These are phyloP conservation scores for Mus spretus DNA, from an alignment of 2,797 vertebrate species.

Conservation along the genomic window DNA sequence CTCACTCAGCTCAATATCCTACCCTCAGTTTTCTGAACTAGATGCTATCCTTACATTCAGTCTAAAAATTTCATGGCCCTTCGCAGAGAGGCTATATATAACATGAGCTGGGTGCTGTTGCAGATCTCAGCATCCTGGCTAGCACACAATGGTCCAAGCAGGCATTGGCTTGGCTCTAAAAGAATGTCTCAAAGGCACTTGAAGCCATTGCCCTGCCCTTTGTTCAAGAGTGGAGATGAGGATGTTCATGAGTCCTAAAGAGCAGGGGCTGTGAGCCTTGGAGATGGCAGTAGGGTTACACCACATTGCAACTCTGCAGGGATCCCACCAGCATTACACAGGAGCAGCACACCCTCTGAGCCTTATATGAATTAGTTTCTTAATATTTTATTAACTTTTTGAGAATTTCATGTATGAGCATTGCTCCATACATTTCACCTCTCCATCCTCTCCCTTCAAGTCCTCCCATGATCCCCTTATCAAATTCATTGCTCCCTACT, in stretches of 20 bases:
- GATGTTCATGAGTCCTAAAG: not conserved
- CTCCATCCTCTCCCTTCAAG: not conserved
- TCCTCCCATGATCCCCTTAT: not conserved
- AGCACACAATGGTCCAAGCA: not conserved
- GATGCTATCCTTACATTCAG: accelerated
- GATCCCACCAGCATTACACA: too few species aligned
- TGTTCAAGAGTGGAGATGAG: not conserved
- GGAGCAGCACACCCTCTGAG: not conserved
- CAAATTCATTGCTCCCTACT: not conserved
- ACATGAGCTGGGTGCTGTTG: accelerated
- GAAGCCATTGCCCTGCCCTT: not conserved
- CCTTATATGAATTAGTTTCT: not conserved
- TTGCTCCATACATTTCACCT: not conserved
- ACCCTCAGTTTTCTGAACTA: not conserved
- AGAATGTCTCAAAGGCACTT: not conserved
- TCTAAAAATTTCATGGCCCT: not conserved
- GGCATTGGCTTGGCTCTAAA: not conserved
- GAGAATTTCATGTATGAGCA: not conserved
- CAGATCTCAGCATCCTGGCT: not conserved
- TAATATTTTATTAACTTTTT: not conserved
- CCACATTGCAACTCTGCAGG: accelerated
- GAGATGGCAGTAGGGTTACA: accelerated
- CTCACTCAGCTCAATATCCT: not conserved
- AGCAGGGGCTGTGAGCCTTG: not conserved
- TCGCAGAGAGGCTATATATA: too few species aligned